phyloP scores from a whole-genome alignment of 1,140 invertebrate species.

The Anadara kagoshimensis region DNA sequence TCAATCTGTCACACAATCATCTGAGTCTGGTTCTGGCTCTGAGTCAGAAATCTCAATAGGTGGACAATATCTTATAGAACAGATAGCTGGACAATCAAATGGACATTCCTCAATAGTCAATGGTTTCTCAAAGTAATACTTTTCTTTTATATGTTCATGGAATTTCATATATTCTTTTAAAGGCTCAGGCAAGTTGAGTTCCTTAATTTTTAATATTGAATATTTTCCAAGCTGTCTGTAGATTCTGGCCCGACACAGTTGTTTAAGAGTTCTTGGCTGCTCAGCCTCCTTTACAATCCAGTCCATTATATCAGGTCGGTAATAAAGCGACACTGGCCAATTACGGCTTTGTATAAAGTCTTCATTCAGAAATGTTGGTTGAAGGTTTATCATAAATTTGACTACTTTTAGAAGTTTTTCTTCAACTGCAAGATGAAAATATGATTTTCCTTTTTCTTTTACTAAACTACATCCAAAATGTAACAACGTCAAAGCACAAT shows the following conservation, averaged over 20 bases:
- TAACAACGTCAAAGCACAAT: constrained; percentile 66
- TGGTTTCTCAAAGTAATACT: constrained; percentile 49
- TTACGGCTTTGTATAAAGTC: constrained; percentile 52
- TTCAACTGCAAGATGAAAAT: constrained; percentile 60
- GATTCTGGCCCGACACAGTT: constrained; percentile 54
- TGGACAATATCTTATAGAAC: constrained; percentile 50
- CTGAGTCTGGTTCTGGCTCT: constrained; percentile 45
- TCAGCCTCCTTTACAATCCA: constrained; percentile 49
- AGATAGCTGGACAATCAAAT: constrained; percentile 57
- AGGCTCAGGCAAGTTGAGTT: constrained; percentile 51
- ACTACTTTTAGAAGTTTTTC: constrained; percentile 57
- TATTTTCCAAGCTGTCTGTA: constrained; percentile 54
- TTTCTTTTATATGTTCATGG: constrained; percentile 56
- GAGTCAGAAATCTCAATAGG: constrained; percentile 59
- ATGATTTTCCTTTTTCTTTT: constrained; percentile 50
- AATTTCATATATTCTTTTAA: constrained; percentile 56
- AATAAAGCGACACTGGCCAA: constrained; percentile 63
- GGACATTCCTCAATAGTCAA: constrained; percentile 57
- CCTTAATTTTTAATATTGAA: constrained; percentile 46
- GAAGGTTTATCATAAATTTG: constrained; percentile 57
- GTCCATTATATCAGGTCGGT: constrained; percentile 51
- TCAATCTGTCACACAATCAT: neutral
- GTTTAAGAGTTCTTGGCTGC: constrained; percentile 49
- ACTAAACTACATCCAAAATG: constrained; percentile 62
- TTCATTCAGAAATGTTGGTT: constrained; percentile 61